Evolutionary conservation across 2,113 vertebrate genomes (phyloP).

Genomic region (Periophthalmodon schlosseri): DNA sequence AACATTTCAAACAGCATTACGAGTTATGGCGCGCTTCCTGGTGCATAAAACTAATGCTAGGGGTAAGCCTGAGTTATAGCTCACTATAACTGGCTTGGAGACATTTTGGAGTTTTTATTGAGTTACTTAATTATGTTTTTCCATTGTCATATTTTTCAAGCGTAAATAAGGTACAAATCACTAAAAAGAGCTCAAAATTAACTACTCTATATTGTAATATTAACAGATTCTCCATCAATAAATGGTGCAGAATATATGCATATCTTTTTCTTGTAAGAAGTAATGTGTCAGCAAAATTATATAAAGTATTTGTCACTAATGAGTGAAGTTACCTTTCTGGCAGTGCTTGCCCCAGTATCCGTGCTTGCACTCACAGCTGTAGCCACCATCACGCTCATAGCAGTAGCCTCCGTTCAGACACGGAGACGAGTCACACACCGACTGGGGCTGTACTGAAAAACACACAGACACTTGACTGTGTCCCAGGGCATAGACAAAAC

Average conservation of each 20-base stretch:
- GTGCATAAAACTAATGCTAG: slow-evolving; percentile 34
- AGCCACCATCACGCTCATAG: slow-evolving; percentile 83
- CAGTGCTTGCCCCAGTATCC: slow-evolving; percentile 90
- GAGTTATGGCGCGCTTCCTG: slow-evolving; percentile 49
- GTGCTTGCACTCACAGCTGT: slow-evolving; percentile 87
- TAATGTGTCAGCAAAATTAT: neutral
- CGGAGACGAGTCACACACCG: slow-evolving; percentile 94
- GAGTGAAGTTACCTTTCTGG: slow-evolving; percentile 85
- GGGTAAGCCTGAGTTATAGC: slow-evolving; percentile 23
- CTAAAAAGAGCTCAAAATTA: no score
- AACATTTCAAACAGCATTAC: slow-evolving; percentile 54
- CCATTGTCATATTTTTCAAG: slow-evolving; percentile 7
- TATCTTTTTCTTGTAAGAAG: no score
- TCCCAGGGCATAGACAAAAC: slow-evolving; percentile 50
- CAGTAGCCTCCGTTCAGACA: slow-evolving; percentile 95
- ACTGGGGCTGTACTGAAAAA: slow-evolving; percentile 87
- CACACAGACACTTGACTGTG: slow-evolving; percentile 73
- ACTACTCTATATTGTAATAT: no score
- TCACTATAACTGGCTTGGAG: slow-evolving; percentile 4
- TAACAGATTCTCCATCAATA: neutral
- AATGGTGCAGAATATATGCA: neutral
- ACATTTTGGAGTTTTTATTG: neutral
- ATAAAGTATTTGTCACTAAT: no score
- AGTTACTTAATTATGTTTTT: neutral
- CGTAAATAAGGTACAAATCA: slow-evolving; percentile 5